phyloP scores from a whole-genome alignment of 2,113 vertebrate species.

The Cacatua alba region DNA sequence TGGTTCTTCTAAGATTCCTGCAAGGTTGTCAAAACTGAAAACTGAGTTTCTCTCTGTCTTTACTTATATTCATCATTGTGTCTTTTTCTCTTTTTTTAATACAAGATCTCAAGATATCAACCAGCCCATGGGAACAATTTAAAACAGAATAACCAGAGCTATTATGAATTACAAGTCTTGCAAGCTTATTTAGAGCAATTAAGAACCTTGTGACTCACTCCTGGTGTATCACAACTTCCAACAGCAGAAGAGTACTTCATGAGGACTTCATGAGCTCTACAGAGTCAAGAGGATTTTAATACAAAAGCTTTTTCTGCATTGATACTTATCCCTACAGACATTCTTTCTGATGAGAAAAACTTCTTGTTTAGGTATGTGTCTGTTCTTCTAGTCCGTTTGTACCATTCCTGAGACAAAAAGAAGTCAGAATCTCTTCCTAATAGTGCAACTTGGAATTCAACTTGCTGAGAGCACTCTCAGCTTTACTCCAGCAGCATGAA shows the following conservation, averaged over 20 bases:
- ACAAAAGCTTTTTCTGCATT: background rate
- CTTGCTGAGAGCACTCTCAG: background rate
- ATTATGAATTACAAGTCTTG: background rate
- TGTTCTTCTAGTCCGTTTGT: background rate
- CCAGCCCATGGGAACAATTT: background rate
- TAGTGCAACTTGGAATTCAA: background rate
- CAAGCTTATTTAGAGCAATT: slow-evolving; percentile 27
- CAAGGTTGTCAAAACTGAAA: background rate
- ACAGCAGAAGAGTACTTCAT: background rate
- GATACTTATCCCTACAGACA: background rate
- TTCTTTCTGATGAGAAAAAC: background rate
- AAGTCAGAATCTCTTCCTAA: background rate
- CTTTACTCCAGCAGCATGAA: background rate
- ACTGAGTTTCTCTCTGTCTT: background rate
- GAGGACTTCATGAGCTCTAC: background rate
- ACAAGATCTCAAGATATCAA: background rate
- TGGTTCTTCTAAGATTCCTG: background rate
- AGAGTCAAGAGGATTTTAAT: background rate
- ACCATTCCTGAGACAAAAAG: background rate
- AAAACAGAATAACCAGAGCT: background rate
- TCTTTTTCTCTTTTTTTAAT: background rate
- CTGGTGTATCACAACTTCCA: background rate
- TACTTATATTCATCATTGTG: background rate
- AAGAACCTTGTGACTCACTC: background rate
- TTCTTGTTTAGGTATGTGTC: background rate